Evolutionary conservation across 2,888 invertebrate species (phyloP).

Genomic region (Yponomeuta sedellus): DNA sequence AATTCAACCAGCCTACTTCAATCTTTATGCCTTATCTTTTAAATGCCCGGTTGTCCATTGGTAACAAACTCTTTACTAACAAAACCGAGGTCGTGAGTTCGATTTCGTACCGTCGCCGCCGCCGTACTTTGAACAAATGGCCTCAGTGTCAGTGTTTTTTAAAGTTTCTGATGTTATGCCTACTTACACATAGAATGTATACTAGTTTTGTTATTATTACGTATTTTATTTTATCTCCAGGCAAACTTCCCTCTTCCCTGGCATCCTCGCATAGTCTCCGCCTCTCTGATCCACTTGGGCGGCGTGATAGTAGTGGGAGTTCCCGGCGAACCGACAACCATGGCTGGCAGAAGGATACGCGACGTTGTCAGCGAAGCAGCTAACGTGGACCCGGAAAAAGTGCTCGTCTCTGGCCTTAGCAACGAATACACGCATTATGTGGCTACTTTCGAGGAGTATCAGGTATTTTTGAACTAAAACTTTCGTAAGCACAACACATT

Average conservation of each 20-base stretch:
- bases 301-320: slow-evolving; percentile 82
- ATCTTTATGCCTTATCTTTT: no score
- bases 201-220: not conserved
- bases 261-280: slow-evolving; percentile 85
- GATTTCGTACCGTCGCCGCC: no score
- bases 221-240: slow-evolving; percentile 29
- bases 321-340: slow-evolving; percentile 92
- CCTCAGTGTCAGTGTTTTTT: no score
- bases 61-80: no score
- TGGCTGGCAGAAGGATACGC: slow-evolving; percentile 85
- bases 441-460: slow-evolving; percentile 88
- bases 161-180: no score
- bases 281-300: slow-evolving; percentile 83
- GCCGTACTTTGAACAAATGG: no score
- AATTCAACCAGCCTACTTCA: no score
- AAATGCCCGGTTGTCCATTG: no score
- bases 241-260: slow-evolving; percentile 82
- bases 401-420: slow-evolving; percentile 85
- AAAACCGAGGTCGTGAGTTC: not conserved
- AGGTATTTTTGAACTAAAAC: slow-evolving; percentile 60
- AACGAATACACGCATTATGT: slow-evolving; percentile 91
- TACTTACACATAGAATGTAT: no score
- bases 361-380: slow-evolving; percentile 42
- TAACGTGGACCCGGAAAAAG: slow-evolving; percentile 28
- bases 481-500: no score